phyloP scores from a whole-genome alignment of 1,140 invertebrate genomes.

The Camponotus pennsylvanicus region DNA sequence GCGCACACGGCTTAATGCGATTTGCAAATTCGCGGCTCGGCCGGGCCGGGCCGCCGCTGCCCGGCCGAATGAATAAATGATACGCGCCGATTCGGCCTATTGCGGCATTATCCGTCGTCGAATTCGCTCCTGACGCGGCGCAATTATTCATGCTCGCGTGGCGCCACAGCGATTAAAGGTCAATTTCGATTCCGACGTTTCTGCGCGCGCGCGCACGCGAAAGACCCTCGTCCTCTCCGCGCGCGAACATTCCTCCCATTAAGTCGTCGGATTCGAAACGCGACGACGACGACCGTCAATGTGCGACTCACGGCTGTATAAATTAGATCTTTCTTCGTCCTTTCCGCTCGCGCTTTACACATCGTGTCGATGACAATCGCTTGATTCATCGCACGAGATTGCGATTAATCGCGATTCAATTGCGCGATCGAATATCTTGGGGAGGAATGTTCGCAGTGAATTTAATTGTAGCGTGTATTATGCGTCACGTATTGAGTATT shows the following conservation, averaged over 20 bases:
- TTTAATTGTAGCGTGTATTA: not conserved
- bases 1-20: constrained; percentile 74
- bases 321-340: constrained; percentile 55
- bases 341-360: constrained; percentile 32
- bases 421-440: constrained; percentile 33
- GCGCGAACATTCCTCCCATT: constrained; percentile 50
- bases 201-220: not conserved
- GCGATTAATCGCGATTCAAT: constrained; percentile 53
- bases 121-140: constrained; percentile 82
- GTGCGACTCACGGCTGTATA: constrained; percentile 24
- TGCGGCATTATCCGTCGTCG: constrained; percentile 81
- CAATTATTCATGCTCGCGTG: constrained; percentile 83
- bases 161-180: constrained; percentile 76
- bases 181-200: constrained; percentile 68
- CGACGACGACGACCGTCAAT: not conserved
- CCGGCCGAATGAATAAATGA: constrained; percentile 83
- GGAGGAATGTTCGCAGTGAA: not conserved
- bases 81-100: constrained; percentile 78
- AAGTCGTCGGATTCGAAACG: constrained; percentile 47
- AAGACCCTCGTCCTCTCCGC: constrained; percentile 31
- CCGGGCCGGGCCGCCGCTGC: constrained; percentile 57
- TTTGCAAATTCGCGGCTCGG: constrained; percentile 78
- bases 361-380: not conserved
- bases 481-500: not conserved
- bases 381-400: constrained; percentile 32